Evolutionary conservation across 2,888 invertebrate species (phyloP), one percentile per base, ranked within the genome.

Genomic region (Dryadula phaetusa): DNA sequence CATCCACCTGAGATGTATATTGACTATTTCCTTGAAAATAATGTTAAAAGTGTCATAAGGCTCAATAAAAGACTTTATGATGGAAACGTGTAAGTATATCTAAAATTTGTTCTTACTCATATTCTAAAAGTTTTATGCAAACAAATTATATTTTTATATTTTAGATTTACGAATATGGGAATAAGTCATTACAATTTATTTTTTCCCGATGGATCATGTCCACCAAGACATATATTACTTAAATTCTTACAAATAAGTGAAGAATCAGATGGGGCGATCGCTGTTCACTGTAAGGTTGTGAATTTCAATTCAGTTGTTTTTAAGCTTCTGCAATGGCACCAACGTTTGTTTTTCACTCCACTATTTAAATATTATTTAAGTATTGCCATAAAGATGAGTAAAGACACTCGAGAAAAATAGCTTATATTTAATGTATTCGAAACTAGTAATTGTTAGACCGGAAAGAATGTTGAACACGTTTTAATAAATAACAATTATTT

Each of bases 241-340:
- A 95, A 95, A 78, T 98, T 98, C 90, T 89, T 98, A 62, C 94
- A 96, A 76, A 95, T 98, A 66, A 93, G 95, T 61, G 98, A 98
- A 87, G 94, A 94, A 71, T 74, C 83, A 0, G 90, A 93, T 18
- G 96, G 97, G 47, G 97, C 96, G 32, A 93, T 98, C 25, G 98
- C 97, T 16, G 96, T 98, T 1, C 98, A 98, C 85, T 98, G 98
- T 91, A 98, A 98, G 95, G 97, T 95, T 92, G 86, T 76, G 82
- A 80, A 56, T 52, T 64, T 62, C 22, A 47, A 22, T 42, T 42
- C 7, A 5, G 16, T 16, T 16, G 7, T 40, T 40, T 32, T n/a
- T n/a, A n/a, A n/a, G n/a, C n/a, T n/a, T n/a, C n/a, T n/a, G n/a
- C n/a, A n/a, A n/a, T n/a, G n/a, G n/a, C n/a, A n/a, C n/a, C n/a